Conservation (phyloP, 2,113 vertebrate genomes). For the Copsychus sechellarum region DNA sequence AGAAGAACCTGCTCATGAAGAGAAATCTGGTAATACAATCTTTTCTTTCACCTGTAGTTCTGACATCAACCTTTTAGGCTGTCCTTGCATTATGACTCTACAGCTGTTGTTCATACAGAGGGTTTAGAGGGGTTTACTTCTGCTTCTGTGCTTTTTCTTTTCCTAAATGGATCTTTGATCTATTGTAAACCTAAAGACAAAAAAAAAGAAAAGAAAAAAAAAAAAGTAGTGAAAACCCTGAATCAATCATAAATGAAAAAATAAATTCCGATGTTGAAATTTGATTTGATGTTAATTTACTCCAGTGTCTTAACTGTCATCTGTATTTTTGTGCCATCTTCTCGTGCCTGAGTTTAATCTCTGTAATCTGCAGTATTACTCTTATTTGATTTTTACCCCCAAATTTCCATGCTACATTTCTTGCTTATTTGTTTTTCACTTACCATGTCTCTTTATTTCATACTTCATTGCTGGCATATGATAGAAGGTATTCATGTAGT, state of each 20-base stretch:
- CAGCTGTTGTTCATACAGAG: not conserved
- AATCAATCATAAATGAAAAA: not conserved
- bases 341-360: not conserved
- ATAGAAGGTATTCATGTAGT: not conserved
- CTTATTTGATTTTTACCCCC: not conserved
- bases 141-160: not conserved
- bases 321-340: not conserved
- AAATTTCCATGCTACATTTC: not conserved
- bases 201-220: not conserved
- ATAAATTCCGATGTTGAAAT: not conserved
- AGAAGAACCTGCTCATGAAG: conserved; percentile 22
- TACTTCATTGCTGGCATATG: not conserved
- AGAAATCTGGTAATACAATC: conserved; percentile 66
- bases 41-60: not conserved
- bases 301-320: not conserved
- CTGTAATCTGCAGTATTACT: not conserved
- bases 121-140: not conserved
- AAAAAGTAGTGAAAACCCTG: not conserved
- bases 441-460: not conserved
- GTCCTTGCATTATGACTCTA: not conserved
- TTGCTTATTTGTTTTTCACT: not conserved
- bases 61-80: not conserved
- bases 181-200: not conserved
- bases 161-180: not conserved
- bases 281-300: not conserved